Base-by-base conservation (phyloP, 2,888 invertebrate genomes). In the Augochlorella aurata region DNA sequence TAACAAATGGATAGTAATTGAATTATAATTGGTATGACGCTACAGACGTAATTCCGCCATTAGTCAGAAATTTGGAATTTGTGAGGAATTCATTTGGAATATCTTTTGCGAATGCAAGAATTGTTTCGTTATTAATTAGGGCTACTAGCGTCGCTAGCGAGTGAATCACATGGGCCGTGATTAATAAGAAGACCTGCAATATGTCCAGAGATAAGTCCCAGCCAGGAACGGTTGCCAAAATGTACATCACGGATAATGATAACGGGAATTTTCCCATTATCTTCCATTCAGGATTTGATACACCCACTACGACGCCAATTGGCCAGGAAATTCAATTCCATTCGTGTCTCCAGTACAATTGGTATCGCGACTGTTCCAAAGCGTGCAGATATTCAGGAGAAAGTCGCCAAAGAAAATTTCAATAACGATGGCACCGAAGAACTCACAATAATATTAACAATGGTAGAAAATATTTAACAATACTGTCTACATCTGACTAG, bases 261-360 rank as follows among this genome's bases (percentile, higher is more conserved):
- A 66, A 66, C 66, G 8, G 66, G 66, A 66, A 45, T 66, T 66
- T 66, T 45, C 66, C 21, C 21, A 45, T 66, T 66, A 66, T 66
- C 45, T 66, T 45, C 14, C 66, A 66, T 66, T 66, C 45, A 21
- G 21, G 44, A 45, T 45, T 45, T 45, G 21, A 66, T 66, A 14
- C 44, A 14, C n/a, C 45, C 14, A 38, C 38, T 63, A 7, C 38
- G 65, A 44, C 47, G 54, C 24, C 65, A 79, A 66, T 79, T 79
- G 47, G 63, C 67, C 47, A 66, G 61, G 54, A 68, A 61, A 54
- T 24, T 68, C 45, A 52, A 44, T 67, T 47, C 79, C 54, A 52
- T 49, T 70, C 65, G 44, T 50, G 79, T 63, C 38, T 44, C 63
- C 63, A 63, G 63, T 18, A 29, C 61, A 29, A 61, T 61, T 61